Conservation (phyloP, 2,888 invertebrate genomes). For the Heliconius erato region DNA sequence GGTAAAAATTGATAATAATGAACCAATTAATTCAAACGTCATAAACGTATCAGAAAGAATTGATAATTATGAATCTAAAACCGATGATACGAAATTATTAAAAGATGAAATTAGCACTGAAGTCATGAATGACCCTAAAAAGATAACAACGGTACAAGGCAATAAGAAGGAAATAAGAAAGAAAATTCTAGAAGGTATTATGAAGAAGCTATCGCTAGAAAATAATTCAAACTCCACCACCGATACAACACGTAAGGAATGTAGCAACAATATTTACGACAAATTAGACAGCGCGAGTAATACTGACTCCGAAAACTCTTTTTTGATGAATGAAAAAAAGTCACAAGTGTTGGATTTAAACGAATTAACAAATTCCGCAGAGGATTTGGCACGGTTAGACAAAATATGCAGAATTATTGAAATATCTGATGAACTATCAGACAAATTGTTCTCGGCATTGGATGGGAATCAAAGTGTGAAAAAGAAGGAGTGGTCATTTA, state of each 20-base stretch:
- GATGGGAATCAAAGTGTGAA: constrained; percentile 53
- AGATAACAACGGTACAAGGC: not conserved
- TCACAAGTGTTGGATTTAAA: constrained; percentile 74
- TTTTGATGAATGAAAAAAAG: constrained; percentile 69
- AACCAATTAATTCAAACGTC: not conserved
- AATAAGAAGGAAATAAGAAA: constrained; percentile 37
- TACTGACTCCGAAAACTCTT: constrained; percentile 74
- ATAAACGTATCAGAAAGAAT: not conserved
- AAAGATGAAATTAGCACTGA: not conserved
- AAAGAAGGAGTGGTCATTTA: constrained; percentile 75
- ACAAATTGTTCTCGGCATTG: constrained; percentile 71
- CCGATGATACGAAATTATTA: not conserved
- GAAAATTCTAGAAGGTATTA: constrained; percentile 42
- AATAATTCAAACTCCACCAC: constrained; percentile 53
- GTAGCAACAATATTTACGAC: constrained; percentile 67
- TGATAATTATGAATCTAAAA: not conserved
- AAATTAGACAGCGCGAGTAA: constrained; percentile 77
- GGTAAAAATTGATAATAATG: not conserved
- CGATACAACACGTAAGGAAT: constrained; percentile 54
- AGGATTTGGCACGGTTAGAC: constrained; percentile 74
- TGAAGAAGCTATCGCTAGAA: constrained; percentile 40
- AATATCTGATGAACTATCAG: constrained; percentile 80
- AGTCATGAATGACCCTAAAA: not conserved
- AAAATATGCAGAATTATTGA: constrained; percentile 82
- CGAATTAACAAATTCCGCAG: constrained; percentile 74